These are phyloP conservation scores for Batillaria attramentaria DNA, from an alignment of 1,140 invertebrate genomes.

Conservation along the genomic window DNA sequence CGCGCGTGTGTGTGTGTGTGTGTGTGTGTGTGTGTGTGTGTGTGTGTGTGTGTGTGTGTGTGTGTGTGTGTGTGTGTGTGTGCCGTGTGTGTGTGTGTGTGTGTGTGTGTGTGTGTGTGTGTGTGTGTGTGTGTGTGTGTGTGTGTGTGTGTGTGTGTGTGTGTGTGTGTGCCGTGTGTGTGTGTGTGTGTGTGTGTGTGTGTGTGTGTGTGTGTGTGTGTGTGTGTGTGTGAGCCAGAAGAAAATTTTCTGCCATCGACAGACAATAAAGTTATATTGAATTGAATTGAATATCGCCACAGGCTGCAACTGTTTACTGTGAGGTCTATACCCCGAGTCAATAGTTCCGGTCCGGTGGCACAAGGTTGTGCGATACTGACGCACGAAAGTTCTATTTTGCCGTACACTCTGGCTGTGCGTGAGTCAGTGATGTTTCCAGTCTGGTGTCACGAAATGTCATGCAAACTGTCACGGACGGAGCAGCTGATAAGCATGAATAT, in stretches of 20 bases:
- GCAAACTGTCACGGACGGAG: too few species aligned
- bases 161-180: neutral
- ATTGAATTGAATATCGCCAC: too few species aligned
- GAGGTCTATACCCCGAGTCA: too few species aligned
- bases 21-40: neutral
- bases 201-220: neutral
- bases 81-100: conserved; percentile 10
- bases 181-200: conserved; percentile 9
- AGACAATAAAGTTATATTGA: too few species aligned
- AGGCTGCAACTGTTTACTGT: too few species aligned
- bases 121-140: neutral
- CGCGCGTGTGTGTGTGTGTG: neutral
- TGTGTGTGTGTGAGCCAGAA: neutral
- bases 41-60: neutral
- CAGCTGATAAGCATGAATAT: too few species aligned
- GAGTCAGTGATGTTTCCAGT: too few species aligned
- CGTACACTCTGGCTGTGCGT: neutral
- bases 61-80: conserved; percentile 12
- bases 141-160: neutral
- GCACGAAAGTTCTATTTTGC: too few species aligned
- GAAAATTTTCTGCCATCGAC: too few species aligned
- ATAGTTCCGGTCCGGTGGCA: neutral
- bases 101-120: conserved; percentile 12
- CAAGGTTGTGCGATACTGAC: neutral
- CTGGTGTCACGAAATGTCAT: too few species aligned